Evolutionary conservation across 2,888 invertebrate species (phyloP).

Genomic region (Ditylenchus weischeri): DNA sequence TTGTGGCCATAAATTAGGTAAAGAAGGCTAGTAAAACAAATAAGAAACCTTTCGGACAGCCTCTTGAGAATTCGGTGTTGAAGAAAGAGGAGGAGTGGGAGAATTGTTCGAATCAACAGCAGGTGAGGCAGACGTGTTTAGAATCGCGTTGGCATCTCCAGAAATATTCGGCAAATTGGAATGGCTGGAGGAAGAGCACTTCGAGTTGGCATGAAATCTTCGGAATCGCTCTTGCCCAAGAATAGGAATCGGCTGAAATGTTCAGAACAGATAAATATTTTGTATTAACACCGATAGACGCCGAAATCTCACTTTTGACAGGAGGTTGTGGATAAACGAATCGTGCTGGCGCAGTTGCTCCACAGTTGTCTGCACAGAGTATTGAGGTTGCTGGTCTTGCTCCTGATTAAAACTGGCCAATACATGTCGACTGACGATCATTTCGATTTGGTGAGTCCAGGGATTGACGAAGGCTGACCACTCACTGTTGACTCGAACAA

Average conservation of each 20-base stretch:
- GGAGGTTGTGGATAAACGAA: slow-evolving; percentile 4
- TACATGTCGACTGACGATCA: slow-evolving; percentile 58
- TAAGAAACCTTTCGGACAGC: too few relatives aligned
- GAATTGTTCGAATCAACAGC: too few relatives aligned
- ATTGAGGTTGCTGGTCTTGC: neutral
- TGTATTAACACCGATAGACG: neutral
- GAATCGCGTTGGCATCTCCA: too few relatives aligned
- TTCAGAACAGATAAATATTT: neutral
- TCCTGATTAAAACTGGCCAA: neutral
- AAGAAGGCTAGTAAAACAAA: too few relatives aligned
- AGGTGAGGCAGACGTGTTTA: too few relatives aligned
- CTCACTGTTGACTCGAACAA: slow-evolving; percentile 78
- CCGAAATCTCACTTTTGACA: slow-evolving; percentile 2
- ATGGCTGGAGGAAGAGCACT: too few relatives aligned
- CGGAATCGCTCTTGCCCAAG: too few relatives aligned
- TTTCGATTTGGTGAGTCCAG: slow-evolving; percentile 84
- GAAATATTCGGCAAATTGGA: too few relatives aligned
- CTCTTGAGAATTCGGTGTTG: too few relatives aligned
- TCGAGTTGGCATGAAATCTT: too few relatives aligned
- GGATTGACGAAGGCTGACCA: slow-evolving; percentile 83
- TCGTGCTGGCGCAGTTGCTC: slow-evolving; percentile 6
- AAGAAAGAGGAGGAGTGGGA: too few relatives aligned
- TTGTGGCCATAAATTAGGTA: too few relatives aligned
- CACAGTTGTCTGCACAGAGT: neutral
- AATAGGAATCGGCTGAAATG: neutral